Base-by-base conservation (phyloP, 2,113 vertebrate species). In the Pseudopipra pipra region DNA sequence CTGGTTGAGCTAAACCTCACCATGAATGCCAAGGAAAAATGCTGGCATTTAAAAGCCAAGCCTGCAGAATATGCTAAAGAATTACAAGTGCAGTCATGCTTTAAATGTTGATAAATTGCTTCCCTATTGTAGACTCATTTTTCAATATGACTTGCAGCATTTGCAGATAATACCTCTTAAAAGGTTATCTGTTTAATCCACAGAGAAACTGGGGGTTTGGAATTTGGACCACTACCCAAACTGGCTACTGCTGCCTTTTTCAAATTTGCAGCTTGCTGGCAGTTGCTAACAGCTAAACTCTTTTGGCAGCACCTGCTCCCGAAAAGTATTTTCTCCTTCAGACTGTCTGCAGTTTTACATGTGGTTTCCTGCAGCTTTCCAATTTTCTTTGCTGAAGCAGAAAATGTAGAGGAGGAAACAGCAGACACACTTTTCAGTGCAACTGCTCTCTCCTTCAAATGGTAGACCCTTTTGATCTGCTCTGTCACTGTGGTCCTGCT, bases 251-350 rank as follows among this genome's bases (percentile, higher is more conserved):
- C 70, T 68, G 47, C 52, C 56, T 86, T 14, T 74, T 88, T 71
- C n/a, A 84, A 67, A 94, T 74, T 84, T 94, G 39, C 76, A 78
- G 52, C 56, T 84, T 89, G 15, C 70, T 94, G 75, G 59, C 87
- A 77, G 63, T 83, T 0, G 1, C 83, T 87, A 86, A 39, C 47
- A 94, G 61, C 83, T 90, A 74, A 94, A 93, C 13, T 46, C n/a
- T 74, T 88, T 78, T 92, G 93, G 83, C 85, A 86, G 35, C 68
- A 49, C 22, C 72, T 75, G 39, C 79, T 94, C 25, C 72, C 88
- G 68, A 80, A 91, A 81, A 86, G 27, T 84, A 54, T 90, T 93
- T 95, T 94, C 68, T 92, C 28, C 89, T 96, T 80, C 70, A 81
- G 52, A 71, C 18, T 61, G 3, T 82, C 70, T 81, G 68, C 52